These are phyloP conservation scores for Gallinago jamesoni DNA, from an alignment of 2,113 vertebrate genomes.

Conservation along the genomic window DNA sequence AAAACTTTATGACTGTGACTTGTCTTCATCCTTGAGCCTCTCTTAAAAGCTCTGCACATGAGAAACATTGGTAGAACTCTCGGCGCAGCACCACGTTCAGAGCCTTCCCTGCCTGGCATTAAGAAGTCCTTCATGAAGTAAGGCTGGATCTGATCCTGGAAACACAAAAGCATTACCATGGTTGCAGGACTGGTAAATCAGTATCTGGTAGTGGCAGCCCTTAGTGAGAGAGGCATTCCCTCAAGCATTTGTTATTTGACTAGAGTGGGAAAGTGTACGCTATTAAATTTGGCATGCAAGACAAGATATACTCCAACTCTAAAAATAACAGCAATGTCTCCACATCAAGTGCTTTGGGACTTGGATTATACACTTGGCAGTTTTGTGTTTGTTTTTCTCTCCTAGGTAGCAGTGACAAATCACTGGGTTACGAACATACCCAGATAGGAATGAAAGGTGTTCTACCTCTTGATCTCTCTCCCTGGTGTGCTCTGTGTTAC, in stretches of 20 bases:
- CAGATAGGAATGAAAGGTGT: background rate
- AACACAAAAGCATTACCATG: background rate
- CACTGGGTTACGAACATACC: background rate
- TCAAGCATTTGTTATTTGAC: conserved; percentile 45
- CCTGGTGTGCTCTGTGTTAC: background rate
- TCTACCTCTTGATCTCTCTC: background rate
- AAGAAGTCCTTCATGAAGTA: background rate
- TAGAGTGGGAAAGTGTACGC: background rate
- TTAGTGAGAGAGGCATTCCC: background rate
- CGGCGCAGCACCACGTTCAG: background rate
- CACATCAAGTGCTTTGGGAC: conserved; percentile 40
- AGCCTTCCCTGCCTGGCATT: background rate
- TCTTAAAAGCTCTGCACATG: background rate
- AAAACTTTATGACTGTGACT: background rate
- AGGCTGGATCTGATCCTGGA: background rate
- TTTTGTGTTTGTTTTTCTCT: conserved; percentile 37
- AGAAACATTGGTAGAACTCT: background rate
- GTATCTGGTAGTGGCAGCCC: background rate
- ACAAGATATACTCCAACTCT: conserved; percentile 25
- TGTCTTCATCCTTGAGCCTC: background rate
- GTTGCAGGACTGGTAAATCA: background rate
- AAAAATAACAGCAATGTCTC: conserved; percentile 42
- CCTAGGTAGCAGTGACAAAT: conserved; percentile 39
- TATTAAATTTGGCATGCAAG: conserved; percentile 42
- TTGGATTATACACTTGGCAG: background rate